A percentile compares a stretch with the other conserved stretches of the same genome.
phyloP scores from a whole-genome alignment of 2,888 invertebrate genomes.

The Scrobipalpa costella region DNA sequence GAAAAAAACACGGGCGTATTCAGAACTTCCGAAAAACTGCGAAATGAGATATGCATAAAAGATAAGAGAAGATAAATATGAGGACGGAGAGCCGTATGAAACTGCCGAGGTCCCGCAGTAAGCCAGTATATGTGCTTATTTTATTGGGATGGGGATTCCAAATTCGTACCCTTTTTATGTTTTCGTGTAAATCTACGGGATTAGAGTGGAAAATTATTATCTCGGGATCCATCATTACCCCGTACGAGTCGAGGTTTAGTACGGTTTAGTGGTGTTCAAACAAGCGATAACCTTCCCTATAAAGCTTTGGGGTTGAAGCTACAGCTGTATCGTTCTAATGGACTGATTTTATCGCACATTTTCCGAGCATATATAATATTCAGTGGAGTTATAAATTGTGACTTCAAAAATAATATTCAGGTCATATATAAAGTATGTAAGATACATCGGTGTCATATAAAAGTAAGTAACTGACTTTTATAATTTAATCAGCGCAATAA shows the following conservation, averaged over 20 bases:
- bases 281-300: constrained; percentile 5
- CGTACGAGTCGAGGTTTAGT: constrained; percentile 44
- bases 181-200: constrained; percentile 38
- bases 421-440: not conserved
- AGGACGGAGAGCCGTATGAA: constrained; percentile 32
- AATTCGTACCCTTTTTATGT: constrained; percentile 34
- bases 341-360: not conserved
- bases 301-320: not conserved
- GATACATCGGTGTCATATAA: not conserved
- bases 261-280: constrained; percentile 23
- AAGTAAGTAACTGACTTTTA: too few species aligned
- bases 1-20: constrained; percentile 14
- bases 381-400: not conserved
- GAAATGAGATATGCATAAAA: constrained; percentile 57
- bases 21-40: constrained; percentile 35
- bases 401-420: not conserved
- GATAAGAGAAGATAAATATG: constrained; percentile 45
- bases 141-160: constrained; percentile 44
- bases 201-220: constrained; percentile 46
- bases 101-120: constrained; percentile 37
- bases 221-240: constrained; percentile 35
- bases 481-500: too few species aligned
- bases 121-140: constrained; percentile 37
- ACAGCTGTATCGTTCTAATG: not conserved
- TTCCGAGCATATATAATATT: not conserved